Conservation (phyloP, 2,797 vertebrate genomes). For the Thaleichthys pacificus region DNA sequence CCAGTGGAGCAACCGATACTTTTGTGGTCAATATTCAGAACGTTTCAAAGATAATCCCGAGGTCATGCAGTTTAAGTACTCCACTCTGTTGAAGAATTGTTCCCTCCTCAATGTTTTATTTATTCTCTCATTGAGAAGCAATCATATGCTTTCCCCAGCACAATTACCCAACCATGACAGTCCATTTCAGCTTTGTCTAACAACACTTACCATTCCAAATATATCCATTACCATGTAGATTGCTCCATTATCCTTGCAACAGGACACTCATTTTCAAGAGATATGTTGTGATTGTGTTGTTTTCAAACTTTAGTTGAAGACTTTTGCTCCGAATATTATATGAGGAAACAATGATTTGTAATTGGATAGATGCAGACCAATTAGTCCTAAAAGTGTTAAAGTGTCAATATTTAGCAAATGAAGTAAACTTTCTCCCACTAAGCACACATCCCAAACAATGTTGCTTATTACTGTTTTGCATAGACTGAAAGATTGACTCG, state of each 20-base stretch:
- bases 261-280: slow-evolving; percentile 57
- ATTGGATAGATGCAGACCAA: not conserved
- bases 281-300: slow-evolving; percentile 44
- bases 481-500: not conserved
- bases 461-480: slow-evolving; percentile 18
- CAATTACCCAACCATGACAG: slow-evolving; percentile 68
- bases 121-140: slow-evolving; percentile 53
- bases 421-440: too few relatives aligned
- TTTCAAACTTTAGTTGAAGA: slow-evolving; percentile 37
- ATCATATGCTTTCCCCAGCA: slow-evolving; percentile 52
- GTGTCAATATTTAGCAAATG: not conserved
- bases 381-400: not conserved
- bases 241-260: slow-evolving; percentile 60
- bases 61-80: too few relatives aligned
- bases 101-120: slow-evolving; percentile 30
- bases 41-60: not conserved
- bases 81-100: not conserved
- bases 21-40: slow-evolving; percentile 1
- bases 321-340: not conserved
- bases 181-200: slow-evolving; percentile 63
- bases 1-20: not conserved
- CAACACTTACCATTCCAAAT: slow-evolving; percentile 64
- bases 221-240: slow-evolving; percentile 68
- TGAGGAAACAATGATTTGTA: not conserved
- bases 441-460: not conserved